A percentile compares a stretch with the other conserved stretches of the same genome.
Conservation (phyloP, 2,888 invertebrate species). For the Apoderus coryli region DNA sequence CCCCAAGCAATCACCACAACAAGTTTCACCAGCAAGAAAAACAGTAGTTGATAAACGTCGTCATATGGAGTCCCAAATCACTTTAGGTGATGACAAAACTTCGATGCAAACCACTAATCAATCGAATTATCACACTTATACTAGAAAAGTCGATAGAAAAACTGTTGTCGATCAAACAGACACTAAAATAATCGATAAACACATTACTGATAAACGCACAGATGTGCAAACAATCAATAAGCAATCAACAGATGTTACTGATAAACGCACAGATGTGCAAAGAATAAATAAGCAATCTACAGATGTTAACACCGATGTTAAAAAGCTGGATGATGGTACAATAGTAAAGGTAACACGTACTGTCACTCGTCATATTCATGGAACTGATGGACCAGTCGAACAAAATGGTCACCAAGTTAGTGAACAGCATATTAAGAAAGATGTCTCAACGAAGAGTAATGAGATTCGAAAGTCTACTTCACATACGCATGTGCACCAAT, state of each 20-base stretch:
- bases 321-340: conserved; percentile 37
- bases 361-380: conserved; percentile 36
- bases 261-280: conserved; percentile 5
- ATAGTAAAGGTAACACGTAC: conserved; percentile 32
- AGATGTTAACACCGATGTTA: conserved; percentile 28
- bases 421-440: conserved; percentile 10
- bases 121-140: conserved; percentile 36
- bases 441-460: conserved; percentile 21
- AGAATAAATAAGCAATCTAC: conserved; percentile 17
- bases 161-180: conserved; percentile 17
- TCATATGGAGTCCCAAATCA: conserved; percentile 53
- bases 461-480: conserved; percentile 29
- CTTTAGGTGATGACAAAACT: conserved; percentile 41
- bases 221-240: conserved; percentile 13
- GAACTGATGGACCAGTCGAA: conserved; percentile 23
- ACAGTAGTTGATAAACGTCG: conserved; percentile 37
- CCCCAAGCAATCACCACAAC: conserved; percentile 32
- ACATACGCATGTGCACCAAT: conserved; percentile 25
- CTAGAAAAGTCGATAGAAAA: conserved; percentile 23
- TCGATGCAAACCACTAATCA: conserved; percentile 43
- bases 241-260: conserved; percentile 10
- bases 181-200: conserved; percentile 14
- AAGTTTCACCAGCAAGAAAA: conserved; percentile 35
- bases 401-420: conserved; percentile 15
- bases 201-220: conserved; percentile 11